Conservation (phyloP, 2,888 invertebrate genomes). For the Apodemia mormo region DNA sequence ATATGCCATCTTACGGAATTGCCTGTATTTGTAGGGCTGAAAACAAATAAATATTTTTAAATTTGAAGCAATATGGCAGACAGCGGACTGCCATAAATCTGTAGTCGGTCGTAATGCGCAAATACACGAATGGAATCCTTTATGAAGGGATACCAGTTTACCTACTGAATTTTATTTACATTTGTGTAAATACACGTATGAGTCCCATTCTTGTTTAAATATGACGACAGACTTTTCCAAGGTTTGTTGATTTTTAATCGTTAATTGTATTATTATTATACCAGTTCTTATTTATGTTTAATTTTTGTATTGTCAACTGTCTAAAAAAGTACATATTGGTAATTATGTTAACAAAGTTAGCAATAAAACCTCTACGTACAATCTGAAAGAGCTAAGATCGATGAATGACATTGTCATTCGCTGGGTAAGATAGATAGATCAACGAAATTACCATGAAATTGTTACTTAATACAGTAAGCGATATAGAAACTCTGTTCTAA, state of each 20-base stretch:
- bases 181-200: constrained; percentile 8
- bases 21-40: constrained; percentile 50
- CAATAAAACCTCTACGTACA: too few relatives aligned
- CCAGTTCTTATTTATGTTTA: too few relatives aligned
- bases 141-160: constrained; percentile 57
- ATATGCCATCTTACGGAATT: constrained; percentile 40
- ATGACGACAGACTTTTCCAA: background rate
- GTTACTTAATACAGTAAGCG: too few relatives aligned
- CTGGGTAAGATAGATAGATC: too few relatives aligned
- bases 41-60: constrained; percentile 73
- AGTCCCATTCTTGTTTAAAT: constrained; percentile 9
- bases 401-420: too few relatives aligned
- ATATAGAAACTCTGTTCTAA: too few relatives aligned
- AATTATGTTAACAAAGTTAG: too few relatives aligned
- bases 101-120: constrained; percentile 73
- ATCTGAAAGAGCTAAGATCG: too few relatives aligned
- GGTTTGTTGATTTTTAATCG: constrained; percentile 34
- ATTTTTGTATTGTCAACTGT: too few relatives aligned
- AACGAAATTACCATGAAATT: too few relatives aligned
- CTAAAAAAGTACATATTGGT: too few relatives aligned
- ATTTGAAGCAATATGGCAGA: constrained; percentile 78
- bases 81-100: constrained; percentile 76
- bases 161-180: constrained; percentile 33
- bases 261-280: too few relatives aligned
- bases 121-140: constrained; percentile 72